A percentile compares a stretch with the other conserved stretches of the same genome.
Conservation (phyloP, 2,113 vertebrate genomes). For the Sinocyclocheilus rhinocerous region DNA sequence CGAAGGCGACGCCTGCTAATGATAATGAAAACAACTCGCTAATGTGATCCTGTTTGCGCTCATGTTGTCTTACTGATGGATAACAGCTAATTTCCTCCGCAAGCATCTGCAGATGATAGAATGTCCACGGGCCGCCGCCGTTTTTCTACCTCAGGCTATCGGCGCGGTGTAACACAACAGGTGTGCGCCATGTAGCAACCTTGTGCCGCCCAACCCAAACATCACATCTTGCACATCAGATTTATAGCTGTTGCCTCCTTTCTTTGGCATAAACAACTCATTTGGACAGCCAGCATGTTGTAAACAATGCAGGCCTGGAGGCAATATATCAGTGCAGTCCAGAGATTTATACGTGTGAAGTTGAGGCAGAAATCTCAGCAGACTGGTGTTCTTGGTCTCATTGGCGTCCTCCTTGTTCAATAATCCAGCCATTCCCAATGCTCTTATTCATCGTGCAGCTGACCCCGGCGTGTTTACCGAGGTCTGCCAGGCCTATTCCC, state of each 20-base stretch:
- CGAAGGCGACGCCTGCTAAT: not conserved
- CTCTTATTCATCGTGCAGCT: constrained; percentile 53
- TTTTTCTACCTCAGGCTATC: constrained; percentile 30
- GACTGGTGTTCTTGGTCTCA: not conserved
- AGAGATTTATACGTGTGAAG: constrained; percentile 34
- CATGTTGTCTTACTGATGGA: constrained; percentile 14
- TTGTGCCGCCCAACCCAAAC: constrained; percentile 27
- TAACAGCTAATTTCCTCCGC: constrained; percentile 19
- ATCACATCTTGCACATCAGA: constrained; percentile 32
- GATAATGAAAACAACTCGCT: constrained; percentile 32
- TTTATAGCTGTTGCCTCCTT: constrained; percentile 37
- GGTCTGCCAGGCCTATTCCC: constrained; percentile 40
- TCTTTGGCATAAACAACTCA: constrained; percentile 48
- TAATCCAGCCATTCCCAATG: constrained; percentile 21
- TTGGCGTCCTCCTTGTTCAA: constrained; percentile 6
- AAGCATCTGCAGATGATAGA: constrained; percentile 16
- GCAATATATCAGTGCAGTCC: constrained; percentile 27
- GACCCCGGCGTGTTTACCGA: constrained; percentile 28
- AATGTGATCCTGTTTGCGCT: constrained; percentile 15
- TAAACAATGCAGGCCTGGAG: constrained; percentile 36
- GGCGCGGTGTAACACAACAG: not conserved
- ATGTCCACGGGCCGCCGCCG: not conserved
- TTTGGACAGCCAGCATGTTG: constrained; percentile 45
- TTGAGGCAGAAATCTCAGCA: constrained; percentile 23
- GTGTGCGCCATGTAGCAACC: constrained; percentile 26